These are phyloP conservation scores for Nineta flava DNA, from an alignment of 2,888 invertebrate species.

Conservation along the genomic window DNA sequence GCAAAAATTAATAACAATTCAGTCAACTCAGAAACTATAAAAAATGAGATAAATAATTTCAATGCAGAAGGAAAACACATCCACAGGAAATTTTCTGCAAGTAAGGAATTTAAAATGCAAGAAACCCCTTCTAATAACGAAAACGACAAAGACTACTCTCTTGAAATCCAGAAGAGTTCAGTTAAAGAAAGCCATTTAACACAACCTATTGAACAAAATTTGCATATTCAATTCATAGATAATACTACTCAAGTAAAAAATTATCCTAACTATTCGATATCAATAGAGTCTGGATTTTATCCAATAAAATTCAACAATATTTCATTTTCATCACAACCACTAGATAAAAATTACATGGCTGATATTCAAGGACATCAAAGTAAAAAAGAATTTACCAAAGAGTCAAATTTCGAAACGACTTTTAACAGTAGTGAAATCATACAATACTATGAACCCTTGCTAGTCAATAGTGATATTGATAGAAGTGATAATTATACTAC, in stretches of 20 bases:
- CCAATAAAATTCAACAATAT: background rate
- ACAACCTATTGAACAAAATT: background rate
- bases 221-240: background rate
- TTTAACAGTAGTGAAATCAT: too few species aligned
- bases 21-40: too few species aligned
- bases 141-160: background rate
- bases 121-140: background rate
- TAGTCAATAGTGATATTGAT: background rate
- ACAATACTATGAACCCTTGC: too few species aligned
- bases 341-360: background rate
- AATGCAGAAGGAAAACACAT: background rate
- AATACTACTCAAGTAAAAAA: background rate
- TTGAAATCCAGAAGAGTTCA: background rate
- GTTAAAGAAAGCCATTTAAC: background rate
- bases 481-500: background rate
- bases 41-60: background rate
- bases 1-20: too few species aligned
- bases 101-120: background rate
- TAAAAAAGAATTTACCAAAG: too few species aligned
- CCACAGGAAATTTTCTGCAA: background rate
- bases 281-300: background rate
- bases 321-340: background rate
- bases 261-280: background rate
- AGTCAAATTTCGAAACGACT: too few species aligned
- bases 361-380: background rate